Percentiles rank a stretch among this genome's conserved stretches.
These are phyloP conservation scores for Rhyacophila evoluta DNA, from an alignment of 2,888 invertebrate genomes.

Conservation along the genomic window DNA sequence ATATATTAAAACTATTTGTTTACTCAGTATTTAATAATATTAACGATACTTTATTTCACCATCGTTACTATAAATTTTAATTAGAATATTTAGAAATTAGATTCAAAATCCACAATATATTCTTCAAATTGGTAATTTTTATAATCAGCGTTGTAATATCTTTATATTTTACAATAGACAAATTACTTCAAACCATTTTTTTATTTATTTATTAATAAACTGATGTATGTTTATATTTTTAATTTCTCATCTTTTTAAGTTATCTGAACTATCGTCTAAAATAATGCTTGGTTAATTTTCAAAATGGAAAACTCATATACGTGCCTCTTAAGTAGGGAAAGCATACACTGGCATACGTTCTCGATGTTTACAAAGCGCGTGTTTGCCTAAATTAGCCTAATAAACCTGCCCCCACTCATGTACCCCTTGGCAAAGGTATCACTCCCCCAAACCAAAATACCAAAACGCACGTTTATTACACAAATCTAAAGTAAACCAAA, in stretches of 20 bases:
- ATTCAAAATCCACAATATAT: too few relatives aligned
- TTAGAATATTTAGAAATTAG: too few relatives aligned
- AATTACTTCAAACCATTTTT: too few relatives aligned
- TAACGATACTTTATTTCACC: too few relatives aligned
- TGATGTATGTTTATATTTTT: too few relatives aligned
- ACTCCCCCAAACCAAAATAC: slow-evolving; percentile 38
- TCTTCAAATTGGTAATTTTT: too few relatives aligned
- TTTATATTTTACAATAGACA: too few relatives aligned
- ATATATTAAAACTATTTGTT: too few relatives aligned
- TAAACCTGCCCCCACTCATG: slow-evolving; percentile 46
- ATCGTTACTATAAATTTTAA: too few relatives aligned
- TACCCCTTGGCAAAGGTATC: neutral
- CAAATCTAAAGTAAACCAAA: slow-evolving; percentile 41
- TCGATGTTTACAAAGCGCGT: slow-evolving; percentile 50
- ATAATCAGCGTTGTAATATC: too few relatives aligned
- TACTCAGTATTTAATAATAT: too few relatives aligned
- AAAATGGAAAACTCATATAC: neutral
- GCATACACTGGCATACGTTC: slow-evolving; percentile 8
- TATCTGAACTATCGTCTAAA: neutral
- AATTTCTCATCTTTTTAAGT: neutral
- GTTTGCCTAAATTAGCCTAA: slow-evolving; percentile 55
- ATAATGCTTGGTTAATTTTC: neutral
- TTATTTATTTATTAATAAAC: too few relatives aligned
- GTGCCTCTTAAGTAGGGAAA: neutral
- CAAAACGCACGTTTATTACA: slow-evolving; percentile 43